Conservation (phyloP, 2,113 vertebrate genomes). For the Elgaria multicarinata region DNA sequence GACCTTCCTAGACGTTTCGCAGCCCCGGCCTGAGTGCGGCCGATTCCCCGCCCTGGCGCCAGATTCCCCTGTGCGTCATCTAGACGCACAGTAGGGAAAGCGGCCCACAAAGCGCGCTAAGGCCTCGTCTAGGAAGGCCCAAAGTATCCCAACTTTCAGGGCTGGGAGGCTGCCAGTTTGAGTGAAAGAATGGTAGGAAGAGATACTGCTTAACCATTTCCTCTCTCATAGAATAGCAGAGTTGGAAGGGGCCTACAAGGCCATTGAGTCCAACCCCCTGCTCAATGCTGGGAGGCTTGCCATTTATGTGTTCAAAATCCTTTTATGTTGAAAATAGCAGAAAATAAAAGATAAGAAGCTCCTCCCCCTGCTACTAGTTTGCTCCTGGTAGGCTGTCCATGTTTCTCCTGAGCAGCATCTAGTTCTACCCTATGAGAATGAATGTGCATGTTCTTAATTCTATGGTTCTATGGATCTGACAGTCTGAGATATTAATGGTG, state of each 20-base stretch:
- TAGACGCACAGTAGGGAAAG: too few relatives aligned
- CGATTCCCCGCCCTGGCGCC: too few relatives aligned
- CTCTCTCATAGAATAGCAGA: too few relatives aligned
- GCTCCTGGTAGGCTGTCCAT: neutral
- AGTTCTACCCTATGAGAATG: neutral
- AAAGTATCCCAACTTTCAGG: neutral
- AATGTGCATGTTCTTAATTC: neutral
- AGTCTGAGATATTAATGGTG: neutral
- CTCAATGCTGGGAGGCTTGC: too few relatives aligned
- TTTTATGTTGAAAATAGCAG: neutral
- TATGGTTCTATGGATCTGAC: neutral
- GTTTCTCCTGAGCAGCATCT: neutral
- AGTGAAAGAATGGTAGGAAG: neutral
- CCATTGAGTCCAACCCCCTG: too few relatives aligned
- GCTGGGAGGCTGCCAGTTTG: neutral
- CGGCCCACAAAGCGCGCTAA: too few relatives aligned
- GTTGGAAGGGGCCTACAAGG: too few relatives aligned
- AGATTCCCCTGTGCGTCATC: too few relatives aligned
- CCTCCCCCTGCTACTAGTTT: neutral
- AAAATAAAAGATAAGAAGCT: neutral
- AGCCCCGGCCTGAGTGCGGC: too few relatives aligned
- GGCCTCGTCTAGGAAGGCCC: too few relatives aligned
- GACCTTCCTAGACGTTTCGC: too few relatives aligned
- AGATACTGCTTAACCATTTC: neutral
- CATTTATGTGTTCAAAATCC: too few relatives aligned